Percentiles rank a stretch among this genome's conserved stretches.
Evolutionary conservation across 2,888 invertebrate genomes (phyloP).

Genomic region (Catocala nupta): DNA sequence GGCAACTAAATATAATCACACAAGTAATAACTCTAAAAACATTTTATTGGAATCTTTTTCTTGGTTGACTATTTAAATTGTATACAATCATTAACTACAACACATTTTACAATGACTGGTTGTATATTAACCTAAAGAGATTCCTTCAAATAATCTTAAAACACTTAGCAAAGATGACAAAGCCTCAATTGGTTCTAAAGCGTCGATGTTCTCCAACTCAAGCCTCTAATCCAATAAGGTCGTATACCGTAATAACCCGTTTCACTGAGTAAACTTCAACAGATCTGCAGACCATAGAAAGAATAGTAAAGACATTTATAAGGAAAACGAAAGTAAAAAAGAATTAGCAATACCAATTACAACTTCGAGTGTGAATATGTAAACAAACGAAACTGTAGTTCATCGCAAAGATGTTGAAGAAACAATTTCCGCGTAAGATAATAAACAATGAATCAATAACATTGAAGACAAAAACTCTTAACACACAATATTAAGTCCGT

Average conservation of each 20-base stretch:
- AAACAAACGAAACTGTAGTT: too few relatives aligned
- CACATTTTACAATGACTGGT: too few relatives aligned
- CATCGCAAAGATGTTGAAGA: too few relatives aligned
- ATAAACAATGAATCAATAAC: slow-evolving; percentile 45
- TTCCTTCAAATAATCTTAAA: neutral
- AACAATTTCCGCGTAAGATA: slow-evolving; percentile 57
- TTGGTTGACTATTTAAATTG: too few relatives aligned
- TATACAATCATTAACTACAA: too few relatives aligned
- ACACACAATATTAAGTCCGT: slow-evolving; percentile 24
- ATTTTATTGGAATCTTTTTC: too few relatives aligned
- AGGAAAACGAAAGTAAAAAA: slow-evolving; percentile 22
- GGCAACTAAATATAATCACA: neutral
- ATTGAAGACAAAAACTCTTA: slow-evolving; percentile 46
- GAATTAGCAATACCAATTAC: slow-evolving; percentile 11
- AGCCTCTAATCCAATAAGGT: slow-evolving; percentile 1
- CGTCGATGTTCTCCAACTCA: neutral
- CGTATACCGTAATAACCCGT: slow-evolving; percentile 3
- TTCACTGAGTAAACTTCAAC: neutral
- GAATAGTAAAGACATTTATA: neutral
- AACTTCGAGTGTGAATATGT: neutral
- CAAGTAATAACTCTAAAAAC: too few relatives aligned
- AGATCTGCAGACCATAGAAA: neutral
- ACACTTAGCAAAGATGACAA: neutral
- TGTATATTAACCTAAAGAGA: too few relatives aligned
- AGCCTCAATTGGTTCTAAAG: neutral